These are phyloP conservation scores for Vanessa atalanta DNA, from an alignment of 1,140 invertebrate genomes.

Conservation along the genomic window DNA sequence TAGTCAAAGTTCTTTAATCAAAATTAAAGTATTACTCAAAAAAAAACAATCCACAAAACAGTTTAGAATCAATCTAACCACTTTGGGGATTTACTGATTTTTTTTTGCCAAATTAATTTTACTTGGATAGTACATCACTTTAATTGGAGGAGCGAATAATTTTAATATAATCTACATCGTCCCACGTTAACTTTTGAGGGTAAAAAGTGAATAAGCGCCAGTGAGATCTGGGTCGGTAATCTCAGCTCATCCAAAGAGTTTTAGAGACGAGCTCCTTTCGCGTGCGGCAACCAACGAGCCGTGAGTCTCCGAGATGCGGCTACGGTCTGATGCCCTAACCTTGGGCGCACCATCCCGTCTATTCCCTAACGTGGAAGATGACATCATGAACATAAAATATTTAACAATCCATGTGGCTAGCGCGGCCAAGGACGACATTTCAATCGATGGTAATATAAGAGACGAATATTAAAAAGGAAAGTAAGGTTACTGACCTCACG, in stretches of 20 bases:
- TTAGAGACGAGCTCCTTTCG: slow-evolving; percentile 57
- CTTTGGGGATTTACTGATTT: too few species aligned
- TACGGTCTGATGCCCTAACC: slow-evolving; percentile 71
- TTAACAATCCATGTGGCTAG: slow-evolving; percentile 45
- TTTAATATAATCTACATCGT: slow-evolving; percentile 49
- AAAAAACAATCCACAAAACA: too few species aligned
- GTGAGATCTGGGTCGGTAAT: slow-evolving; percentile 63
- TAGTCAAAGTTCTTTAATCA: too few species aligned
- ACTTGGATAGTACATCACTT: too few species aligned
- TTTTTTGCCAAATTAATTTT: too few species aligned
- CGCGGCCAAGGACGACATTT: slow-evolving; percentile 58
- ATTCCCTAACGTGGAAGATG: slow-evolving; percentile 58
- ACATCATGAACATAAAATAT: slow-evolving; percentile 61
- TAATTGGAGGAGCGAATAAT: too few species aligned
- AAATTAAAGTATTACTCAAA: too few species aligned
- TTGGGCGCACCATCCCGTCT: slow-evolving; percentile 63
- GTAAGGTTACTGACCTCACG: slow-evolving; percentile 65
- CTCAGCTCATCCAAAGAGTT: slow-evolving; percentile 27
- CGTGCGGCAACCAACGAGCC: slow-evolving; percentile 61
- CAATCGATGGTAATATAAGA: slow-evolving; percentile 58
- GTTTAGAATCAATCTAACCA: too few species aligned
- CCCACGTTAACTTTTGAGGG: slow-evolving; percentile 48
- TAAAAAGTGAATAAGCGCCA: slow-evolving; percentile 58
- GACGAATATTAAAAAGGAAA: slow-evolving; percentile 73
- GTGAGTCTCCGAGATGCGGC: slow-evolving; percentile 57